Base-by-base conservation (phyloP, 2,888 invertebrate species). In the Ptychoptera albimana region DNA sequence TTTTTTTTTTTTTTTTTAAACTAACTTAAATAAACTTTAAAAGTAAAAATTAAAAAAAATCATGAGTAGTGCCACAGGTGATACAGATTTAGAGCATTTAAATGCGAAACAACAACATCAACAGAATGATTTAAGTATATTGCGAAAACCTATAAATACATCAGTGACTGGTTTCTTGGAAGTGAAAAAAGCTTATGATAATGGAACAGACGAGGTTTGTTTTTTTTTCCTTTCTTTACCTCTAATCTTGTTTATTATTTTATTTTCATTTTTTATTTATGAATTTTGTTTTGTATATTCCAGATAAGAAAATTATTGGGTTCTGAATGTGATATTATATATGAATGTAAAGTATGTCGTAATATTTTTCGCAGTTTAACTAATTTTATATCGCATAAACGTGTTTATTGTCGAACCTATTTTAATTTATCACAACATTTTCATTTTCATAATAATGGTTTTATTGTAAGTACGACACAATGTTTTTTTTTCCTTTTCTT, bases 371-470 rank as follows among this genome's bases (percentile, higher is more conserved):
- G 92, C 52, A 86, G 86, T 59, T 67, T 92, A 50, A 80, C 82
- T 12, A 91, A 92, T 66, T 87, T 91, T 58, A 75, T 92, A 52
- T 79, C 86, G 32, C 93, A 93, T 61, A 93, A 93, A 65, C 72
- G 89, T 47, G 74, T 78, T 35, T 92, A 82, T 60, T 92, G 92
- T 57, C 72, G 64, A 51, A 71, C 74, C 45, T 72, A 69, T 50
- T 77, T 71, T 53, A 68, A 67, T 53, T 56, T 67, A 40, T 60
- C 63, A 3, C 48, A 64, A 45, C 68, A 69, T 56, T 66, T 66
- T 37, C 66, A 70, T 52, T 68, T 68, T 53, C 56, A 65, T 38
- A 66, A 66, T 50, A 60, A 66, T 51, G 57, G 61, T 51, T 68
- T 68, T 16, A 39, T 13, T 29, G n/a, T 12, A 29, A 29, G 12